Percentiles rank a stretch among this genome's conserved stretches.
These are phyloP conservation scores for Epizoanthus ramosus DNA, from an alignment of 92 coral and sea anemone genomes.

Conservation along the genomic window DNA sequence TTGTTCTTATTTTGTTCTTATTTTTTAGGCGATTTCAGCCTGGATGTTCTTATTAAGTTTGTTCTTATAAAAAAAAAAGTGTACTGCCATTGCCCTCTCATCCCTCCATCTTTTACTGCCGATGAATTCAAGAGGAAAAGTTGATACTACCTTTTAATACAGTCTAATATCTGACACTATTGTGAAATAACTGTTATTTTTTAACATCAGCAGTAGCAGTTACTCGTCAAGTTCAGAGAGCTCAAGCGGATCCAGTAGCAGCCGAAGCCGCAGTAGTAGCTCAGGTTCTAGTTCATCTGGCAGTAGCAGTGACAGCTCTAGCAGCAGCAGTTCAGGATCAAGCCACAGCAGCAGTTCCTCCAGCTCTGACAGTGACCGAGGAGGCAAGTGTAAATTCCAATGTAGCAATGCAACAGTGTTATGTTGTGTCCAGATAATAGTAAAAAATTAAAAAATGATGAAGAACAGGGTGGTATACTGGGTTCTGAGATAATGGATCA, in stretches of 20 bases:
- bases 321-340: conserved; percentile 72
- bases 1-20: too few relatives aligned
- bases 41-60: too few relatives aligned
- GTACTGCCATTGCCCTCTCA: too few relatives aligned
- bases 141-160: too few relatives aligned
- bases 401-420: too few relatives aligned
- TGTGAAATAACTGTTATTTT: not conserved
- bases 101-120: too few relatives aligned
- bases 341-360: conserved; percentile 68
- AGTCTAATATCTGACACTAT: too few relatives aligned
- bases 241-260: conserved; percentile 82
- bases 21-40: too few relatives aligned
- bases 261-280: conserved; percentile 72
- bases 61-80: too few relatives aligned
- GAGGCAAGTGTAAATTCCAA: not conserved
- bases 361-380: conserved; percentile 24
- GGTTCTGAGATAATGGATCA: not conserved
- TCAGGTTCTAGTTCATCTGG: conserved; percentile 51
- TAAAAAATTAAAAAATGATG: too few relatives aligned
- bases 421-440: too few relatives aligned
- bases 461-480: not conserved
- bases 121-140: too few relatives aligned
- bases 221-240: conserved; percentile 90
- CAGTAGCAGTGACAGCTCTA: conserved; percentile 75
- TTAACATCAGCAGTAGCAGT: conserved; percentile 42